Evolutionary conservation across 1,140 invertebrate genomes (phyloP).

Genomic region (Contarinia nasturtii): DNA sequence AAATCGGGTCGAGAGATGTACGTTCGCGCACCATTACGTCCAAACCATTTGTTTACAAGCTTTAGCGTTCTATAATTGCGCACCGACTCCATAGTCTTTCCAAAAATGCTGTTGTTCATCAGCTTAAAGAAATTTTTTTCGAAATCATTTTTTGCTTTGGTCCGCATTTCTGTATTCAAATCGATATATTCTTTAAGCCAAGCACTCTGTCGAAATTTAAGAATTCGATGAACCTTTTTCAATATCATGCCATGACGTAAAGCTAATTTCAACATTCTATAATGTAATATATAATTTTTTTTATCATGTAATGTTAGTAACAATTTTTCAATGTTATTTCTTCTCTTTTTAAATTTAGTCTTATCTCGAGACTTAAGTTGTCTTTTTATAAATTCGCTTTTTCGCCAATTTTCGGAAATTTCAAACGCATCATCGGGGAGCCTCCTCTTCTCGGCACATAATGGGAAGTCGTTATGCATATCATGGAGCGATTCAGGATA

Average conservation of each 20-base stretch:
- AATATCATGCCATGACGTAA: conserved; percentile 24
- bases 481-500: conserved; percentile 26
- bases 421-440: conserved; percentile 6
- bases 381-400: too few relatives aligned
- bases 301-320: conserved; percentile 18
- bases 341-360: too few relatives aligned
- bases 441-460: too few relatives aligned
- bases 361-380: too few relatives aligned
- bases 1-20: conserved; percentile 23
- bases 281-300: conserved; percentile 24
- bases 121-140: conserved; percentile 31
- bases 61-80: conserved; percentile 24
- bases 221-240: conserved; percentile 27
- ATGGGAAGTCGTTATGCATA: too few relatives aligned
- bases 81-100: conserved; percentile 30
- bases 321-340: conserved; percentile 14
- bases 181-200: conserved; percentile 29
- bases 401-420: too few relatives aligned
- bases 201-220: conserved; percentile 28
- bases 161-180: conserved; percentile 22
- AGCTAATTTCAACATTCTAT: conserved; percentile 20
- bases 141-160: conserved; percentile 23
- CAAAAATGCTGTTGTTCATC: conserved; percentile 27
- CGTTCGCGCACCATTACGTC: conserved; percentile 15
- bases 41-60: conserved; percentile 17